Conservation (phyloP, 2,113 vertebrate species). For the Heloderma charlesbogerti region DNA sequence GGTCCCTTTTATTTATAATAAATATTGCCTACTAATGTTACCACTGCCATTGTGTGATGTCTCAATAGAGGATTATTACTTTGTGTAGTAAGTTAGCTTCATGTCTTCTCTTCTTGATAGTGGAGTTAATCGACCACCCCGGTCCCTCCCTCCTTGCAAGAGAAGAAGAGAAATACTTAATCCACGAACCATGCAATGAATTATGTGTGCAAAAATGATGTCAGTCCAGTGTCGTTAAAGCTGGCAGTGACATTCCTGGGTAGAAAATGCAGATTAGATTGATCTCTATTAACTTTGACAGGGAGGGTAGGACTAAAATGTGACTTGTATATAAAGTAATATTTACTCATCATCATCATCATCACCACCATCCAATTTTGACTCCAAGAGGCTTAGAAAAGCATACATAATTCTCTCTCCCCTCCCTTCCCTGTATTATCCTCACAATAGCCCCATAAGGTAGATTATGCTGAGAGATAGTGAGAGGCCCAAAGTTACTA, state of each 20-base stretch:
- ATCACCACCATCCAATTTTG: no score
- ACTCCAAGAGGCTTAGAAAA: no score
- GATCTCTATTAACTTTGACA: neutral
- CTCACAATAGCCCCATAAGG: no score
- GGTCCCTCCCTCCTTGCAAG: constrained; percentile 30
- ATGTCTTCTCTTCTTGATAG: constrained; percentile 56
- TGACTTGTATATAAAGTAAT: neutral
- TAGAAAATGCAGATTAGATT: neutral
- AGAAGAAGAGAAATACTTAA: constrained; percentile 43
- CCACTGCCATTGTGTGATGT: constrained; percentile 51
- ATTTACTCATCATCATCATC: no score
- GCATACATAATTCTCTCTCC: no score
- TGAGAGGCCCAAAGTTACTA: no score
- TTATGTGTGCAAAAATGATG: neutral
- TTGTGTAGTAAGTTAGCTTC: constrained; percentile 60
- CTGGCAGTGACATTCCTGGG: neutral
- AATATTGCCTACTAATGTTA: constrained; percentile 65
- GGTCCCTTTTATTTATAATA: constrained; percentile 70
- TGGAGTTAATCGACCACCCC: constrained; percentile 41
- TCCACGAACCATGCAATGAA: constrained; percentile 49
- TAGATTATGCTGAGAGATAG: no score
- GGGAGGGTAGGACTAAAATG: neutral
- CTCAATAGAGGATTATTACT: constrained; percentile 62
- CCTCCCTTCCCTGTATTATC: no score
- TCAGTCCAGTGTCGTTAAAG: constrained; percentile 18